Conservation (phyloP, 2,113 vertebrate species). For the Sialia sialis region DNA sequence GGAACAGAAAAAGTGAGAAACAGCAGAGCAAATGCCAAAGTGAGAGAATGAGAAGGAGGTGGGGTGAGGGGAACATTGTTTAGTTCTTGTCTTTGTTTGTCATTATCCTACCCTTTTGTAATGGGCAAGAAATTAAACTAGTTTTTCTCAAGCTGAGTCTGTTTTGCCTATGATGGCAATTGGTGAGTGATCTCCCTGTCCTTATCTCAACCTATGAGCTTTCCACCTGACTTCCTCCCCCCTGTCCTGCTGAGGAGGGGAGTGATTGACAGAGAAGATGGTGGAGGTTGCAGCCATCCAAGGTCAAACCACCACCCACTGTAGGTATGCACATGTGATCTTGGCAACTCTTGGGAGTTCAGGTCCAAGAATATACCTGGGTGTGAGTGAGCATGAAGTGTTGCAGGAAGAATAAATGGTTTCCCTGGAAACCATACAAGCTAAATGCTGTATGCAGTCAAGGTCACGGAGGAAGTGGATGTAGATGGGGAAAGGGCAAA, state of each 20-base stretch:
- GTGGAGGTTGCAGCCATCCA: background rate
- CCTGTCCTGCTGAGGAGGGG: background rate
- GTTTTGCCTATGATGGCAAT: background rate
- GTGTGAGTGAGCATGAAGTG: background rate
- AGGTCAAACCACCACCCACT: background rate
- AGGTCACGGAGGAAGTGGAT: background rate
- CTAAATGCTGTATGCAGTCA: background rate
- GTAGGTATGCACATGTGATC: background rate
- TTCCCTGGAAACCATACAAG: background rate
- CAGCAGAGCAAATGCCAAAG: background rate
- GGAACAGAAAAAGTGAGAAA: background rate
- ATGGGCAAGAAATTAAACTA: background rate
- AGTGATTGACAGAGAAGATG: background rate
- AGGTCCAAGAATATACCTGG: background rate
- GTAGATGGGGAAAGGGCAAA: background rate
- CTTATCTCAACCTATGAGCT: background rate
- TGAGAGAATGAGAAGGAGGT: background rate
- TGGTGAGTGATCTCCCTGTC: background rate
- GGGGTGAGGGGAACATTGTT: rapidly evolving
- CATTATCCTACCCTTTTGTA: background rate
- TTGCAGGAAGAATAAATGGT: background rate
- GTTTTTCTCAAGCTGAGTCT: background rate
- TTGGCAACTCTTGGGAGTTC: background rate
- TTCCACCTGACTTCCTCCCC: background rate
- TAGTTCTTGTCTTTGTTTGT: background rate